phyloP scores from a whole-genome alignment of 2,888 invertebrate genomes.

The Sialis lutaria region DNA sequence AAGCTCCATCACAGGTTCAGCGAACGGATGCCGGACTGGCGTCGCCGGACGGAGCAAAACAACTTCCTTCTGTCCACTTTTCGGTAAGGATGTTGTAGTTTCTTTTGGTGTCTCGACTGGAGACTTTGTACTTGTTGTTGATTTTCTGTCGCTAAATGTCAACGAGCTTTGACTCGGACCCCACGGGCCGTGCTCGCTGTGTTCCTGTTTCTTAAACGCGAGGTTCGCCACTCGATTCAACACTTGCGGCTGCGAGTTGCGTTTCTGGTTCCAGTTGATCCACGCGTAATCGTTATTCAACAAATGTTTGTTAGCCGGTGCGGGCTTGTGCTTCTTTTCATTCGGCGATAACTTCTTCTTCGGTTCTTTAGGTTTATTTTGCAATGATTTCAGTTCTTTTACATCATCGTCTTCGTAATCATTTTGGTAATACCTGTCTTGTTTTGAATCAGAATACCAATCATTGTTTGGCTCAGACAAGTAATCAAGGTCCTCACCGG shows the following conservation, averaged over 20 bases:
- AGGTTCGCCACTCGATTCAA: constrained; percentile 5
- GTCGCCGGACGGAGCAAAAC: constrained; percentile 41
- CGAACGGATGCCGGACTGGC: constrained; percentile 32
- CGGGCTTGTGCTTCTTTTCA: constrained; percentile 13
- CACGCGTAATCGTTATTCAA: constrained; percentile 22
- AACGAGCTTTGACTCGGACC: constrained; percentile 10
- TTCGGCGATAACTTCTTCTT: constrained; percentile 1
- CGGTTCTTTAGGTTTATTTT: constrained; percentile 26
- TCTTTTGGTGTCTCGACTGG: constrained; percentile 12
- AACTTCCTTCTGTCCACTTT: constrained; percentile 42
- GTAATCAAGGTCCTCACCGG: constrained; percentile 7
- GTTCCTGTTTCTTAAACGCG: constrained; percentile 11
- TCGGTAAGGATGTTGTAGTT: constrained; percentile 10
- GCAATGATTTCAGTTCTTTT: constrained; percentile 41
- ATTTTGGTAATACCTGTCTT: constrained; percentile 14
- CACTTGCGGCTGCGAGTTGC: constrained; percentile 13
- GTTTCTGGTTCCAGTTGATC: constrained; percentile 28
- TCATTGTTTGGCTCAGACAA: background rate
- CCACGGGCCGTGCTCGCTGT: constrained; percentile 11
- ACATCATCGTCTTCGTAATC: constrained; percentile 44
- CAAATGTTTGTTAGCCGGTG: constrained; percentile 21
- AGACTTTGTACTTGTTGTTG: constrained; percentile 10
- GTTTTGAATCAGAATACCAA: constrained; percentile 4
- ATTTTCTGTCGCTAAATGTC: constrained; percentile 13
- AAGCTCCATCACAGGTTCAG: constrained; percentile 32